phyloP scores from a whole-genome alignment of 2,113 vertebrate genomes.

The Anarhynchus alexandrinus region DNA sequence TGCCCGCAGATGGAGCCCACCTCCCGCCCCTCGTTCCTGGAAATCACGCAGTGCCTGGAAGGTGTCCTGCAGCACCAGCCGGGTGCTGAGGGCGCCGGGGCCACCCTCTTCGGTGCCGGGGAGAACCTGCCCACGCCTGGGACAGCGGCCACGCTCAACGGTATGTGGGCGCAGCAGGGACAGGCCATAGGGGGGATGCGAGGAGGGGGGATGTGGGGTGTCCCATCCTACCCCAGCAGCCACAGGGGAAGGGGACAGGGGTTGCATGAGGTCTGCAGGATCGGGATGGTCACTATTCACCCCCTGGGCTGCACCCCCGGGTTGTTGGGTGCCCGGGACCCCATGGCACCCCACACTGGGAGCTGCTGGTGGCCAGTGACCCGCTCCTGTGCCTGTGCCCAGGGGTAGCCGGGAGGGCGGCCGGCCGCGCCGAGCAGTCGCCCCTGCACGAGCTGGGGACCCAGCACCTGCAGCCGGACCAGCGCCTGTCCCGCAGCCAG shows the following conservation, averaged over 20 bases:
- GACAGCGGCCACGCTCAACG: background rate
- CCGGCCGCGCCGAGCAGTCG: background rate
- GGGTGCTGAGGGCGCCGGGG: background rate
- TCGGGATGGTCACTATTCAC: background rate
- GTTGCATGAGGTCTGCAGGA: background rate
- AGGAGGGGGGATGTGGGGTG: background rate
- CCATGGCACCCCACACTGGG: background rate
- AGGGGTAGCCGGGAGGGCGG: background rate
- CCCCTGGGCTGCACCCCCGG: too few relatives aligned
- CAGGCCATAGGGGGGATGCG: background rate
- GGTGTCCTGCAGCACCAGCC: conserved; percentile 67
- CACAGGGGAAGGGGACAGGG: background rate
- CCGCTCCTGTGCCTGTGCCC: background rate
- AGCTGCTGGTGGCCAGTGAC: background rate
- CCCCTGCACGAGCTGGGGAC: background rate
- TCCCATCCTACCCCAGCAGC: background rate
- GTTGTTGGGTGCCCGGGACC: background rate
- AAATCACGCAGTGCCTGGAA: conserved; percentile 79
- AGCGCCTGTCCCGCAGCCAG: conserved; percentile 83
- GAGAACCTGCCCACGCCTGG: background rate
- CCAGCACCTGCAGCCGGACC: conserved; percentile 50
- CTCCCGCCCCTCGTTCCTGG: conserved; percentile 76
- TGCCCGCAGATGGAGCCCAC: conserved; percentile 77
- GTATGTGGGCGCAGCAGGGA: background rate
- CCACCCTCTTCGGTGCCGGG: background rate